phyloP scores from a whole-genome alignment of 92 coral and sea anemone species.

The Metridium senile region DNA sequence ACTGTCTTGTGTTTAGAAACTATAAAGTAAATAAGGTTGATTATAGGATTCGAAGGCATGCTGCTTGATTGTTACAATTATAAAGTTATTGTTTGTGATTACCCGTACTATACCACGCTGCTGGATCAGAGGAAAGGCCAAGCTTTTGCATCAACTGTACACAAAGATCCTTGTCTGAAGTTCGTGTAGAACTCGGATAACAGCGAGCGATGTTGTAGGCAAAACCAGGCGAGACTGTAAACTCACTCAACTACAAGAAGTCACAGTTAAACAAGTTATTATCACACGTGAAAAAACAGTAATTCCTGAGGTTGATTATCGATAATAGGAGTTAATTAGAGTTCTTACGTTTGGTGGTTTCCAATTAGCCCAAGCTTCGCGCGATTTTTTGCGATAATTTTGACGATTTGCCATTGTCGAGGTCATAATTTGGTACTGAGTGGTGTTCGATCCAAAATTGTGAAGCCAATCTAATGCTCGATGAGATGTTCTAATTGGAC shows the following conservation, averaged over 20 bases:
- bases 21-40: slow-evolving; percentile 16
- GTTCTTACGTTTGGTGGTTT: slow-evolving; percentile 54
- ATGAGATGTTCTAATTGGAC: slow-evolving; percentile 44
- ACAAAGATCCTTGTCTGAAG: slow-evolving; percentile 64
- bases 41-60: neutral
- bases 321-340: neutral
- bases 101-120: slow-evolving; percentile 82
- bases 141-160: slow-evolving; percentile 73
- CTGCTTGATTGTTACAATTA: neutral
- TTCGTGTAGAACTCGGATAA: slow-evolving; percentile 52
- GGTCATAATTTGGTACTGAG: slow-evolving; percentile 55
- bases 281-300: no score
- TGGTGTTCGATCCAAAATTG: slow-evolving; percentile 18
- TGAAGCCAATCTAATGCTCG: slow-evolving; percentile 24
- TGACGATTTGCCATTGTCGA: slow-evolving; percentile 85
- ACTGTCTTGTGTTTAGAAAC: neutral
- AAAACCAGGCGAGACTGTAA: slow-evolving; percentile 70
- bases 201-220: slow-evolving; percentile 82
- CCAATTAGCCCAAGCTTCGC: slow-evolving; percentile 74
- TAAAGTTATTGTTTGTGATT: neutral
- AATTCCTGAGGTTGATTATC: neutral
- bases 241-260: slow-evolving; percentile 59
- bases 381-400: slow-evolving; percentile 55
- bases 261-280: neutral
- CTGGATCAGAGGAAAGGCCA: slow-evolving; percentile 71